Evolutionary conservation across 2,113 vertebrate genomes (phyloP).

Genomic region (Carlito syrichta): DNA sequence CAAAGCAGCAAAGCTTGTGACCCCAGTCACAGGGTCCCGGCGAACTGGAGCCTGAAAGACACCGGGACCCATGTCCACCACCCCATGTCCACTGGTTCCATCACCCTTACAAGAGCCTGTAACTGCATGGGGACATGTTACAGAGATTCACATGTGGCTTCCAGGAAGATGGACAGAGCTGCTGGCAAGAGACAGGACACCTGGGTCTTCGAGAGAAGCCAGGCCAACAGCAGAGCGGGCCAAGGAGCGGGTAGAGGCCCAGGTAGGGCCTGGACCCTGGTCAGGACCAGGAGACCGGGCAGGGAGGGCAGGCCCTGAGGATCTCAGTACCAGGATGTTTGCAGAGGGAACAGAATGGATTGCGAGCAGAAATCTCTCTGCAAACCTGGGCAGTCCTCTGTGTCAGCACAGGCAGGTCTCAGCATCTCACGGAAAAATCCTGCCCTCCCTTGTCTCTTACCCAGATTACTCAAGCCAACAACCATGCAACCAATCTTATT

Average conservation of each 20-base stretch:
- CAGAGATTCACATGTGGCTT: background rate
- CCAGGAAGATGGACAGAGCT: background rate
- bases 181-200: background rate
- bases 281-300: background rate
- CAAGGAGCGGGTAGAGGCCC: background rate
- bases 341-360: too few relatives aligned
- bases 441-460: too few relatives aligned
- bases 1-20: background rate
- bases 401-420: too few relatives aligned
- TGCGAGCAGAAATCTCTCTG: too few relatives aligned
- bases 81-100: too few relatives aligned
- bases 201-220: fast-evolving
- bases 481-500: too few relatives aligned
- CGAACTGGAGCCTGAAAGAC: fast-evolving
- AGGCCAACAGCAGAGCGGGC: background rate
- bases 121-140: fast-evolving
- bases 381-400: too few relatives aligned
- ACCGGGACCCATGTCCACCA: fast-evolving
- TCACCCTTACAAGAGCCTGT: background rate
- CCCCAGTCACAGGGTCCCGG: background rate
- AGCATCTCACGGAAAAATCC: too few relatives aligned
- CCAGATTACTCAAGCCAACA: too few relatives aligned
- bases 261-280: background rate
- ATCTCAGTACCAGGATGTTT: too few relatives aligned
- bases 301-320: too few relatives aligned